Conservation (phyloP, 2,113 vertebrate species). For the Galemys pyrenaicus region DNA sequence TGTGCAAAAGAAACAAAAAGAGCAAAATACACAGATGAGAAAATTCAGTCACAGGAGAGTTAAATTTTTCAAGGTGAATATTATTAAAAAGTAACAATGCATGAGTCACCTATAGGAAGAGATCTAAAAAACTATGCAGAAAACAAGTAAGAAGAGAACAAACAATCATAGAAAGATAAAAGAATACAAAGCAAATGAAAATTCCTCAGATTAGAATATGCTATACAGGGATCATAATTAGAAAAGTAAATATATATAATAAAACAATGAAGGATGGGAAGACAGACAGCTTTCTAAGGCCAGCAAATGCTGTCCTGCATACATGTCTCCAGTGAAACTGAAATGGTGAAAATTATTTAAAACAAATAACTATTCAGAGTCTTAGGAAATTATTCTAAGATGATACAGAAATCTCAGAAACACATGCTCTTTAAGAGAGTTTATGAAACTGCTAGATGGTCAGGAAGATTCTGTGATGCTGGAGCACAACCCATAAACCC, state of each 20-base stretch:
- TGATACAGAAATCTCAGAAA: not conserved
- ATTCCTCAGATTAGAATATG: not conserved
- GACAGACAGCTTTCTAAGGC: not conserved
- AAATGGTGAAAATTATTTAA: not conserved
- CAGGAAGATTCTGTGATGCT: not conserved
- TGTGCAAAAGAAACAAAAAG: not conserved
- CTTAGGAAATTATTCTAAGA: not conserved
- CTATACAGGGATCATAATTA: not conserved
- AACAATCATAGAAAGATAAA: not conserved
- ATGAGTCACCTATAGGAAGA: not conserved
- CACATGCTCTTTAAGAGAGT: too few species aligned
- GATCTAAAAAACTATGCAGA: not conserved
- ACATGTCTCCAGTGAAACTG: not conserved
- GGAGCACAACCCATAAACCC: rapidly evolving
- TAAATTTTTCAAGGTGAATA: not conserved
- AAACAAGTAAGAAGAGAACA: not conserved
- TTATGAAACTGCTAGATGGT: not conserved
- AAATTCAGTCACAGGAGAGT: not conserved
- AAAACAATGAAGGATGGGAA: not conserved
- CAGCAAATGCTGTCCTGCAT: not conserved
- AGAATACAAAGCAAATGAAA: not conserved
- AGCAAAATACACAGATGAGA: not conserved
- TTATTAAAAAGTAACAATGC: not conserved
- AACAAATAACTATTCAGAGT: not conserved
- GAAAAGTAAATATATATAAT: not conserved